phyloP scores from a whole-genome alignment of 2,113 vertebrate species.

The Solea solea region DNA sequence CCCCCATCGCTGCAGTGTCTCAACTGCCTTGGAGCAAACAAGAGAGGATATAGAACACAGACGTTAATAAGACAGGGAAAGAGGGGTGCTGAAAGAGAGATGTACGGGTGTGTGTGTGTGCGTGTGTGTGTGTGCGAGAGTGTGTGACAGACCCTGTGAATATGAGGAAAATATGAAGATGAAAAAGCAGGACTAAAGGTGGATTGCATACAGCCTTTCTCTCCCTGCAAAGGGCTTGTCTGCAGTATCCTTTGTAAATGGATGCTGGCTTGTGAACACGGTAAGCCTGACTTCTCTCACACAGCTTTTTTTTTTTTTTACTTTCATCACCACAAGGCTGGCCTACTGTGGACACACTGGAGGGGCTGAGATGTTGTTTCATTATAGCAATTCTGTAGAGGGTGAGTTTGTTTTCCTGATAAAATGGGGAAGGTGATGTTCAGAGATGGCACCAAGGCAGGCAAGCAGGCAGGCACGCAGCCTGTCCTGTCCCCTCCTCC shows the following conservation, averaged over 20 bases:
- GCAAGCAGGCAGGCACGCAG: constrained; percentile 36
- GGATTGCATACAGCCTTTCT: constrained; percentile 74
- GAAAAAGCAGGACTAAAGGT: constrained; percentile 74
- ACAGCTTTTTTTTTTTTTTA: constrained; percentile 4
- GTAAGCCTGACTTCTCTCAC: constrained; percentile 73
- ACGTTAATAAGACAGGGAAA: constrained; percentile 71
- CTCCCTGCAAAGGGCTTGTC: constrained; percentile 75
- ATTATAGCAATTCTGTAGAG: constrained; percentile 26
- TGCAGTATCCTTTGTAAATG: constrained; percentile 81
- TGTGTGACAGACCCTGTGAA: constrained; percentile 40
- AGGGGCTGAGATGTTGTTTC: constrained; percentile 22
- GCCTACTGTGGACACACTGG: constrained; percentile 24
- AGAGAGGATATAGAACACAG: constrained; percentile 81
- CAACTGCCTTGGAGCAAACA: constrained; percentile 84
- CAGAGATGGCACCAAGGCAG: constrained; percentile 72
- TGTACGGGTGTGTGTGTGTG: constrained; percentile 12
- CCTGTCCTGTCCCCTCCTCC: constrained; percentile 77
- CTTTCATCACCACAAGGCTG: constrained; percentile 10
- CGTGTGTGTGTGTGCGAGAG: constrained; percentile 18
- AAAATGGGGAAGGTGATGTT: constrained; percentile 72
- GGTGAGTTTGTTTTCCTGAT: constrained; percentile 59
- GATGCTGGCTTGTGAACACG: constrained; percentile 78
- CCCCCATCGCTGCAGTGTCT: constrained; percentile 87
- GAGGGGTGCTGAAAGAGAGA: constrained; percentile 49
- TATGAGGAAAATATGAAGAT: constrained; percentile 74